Evolutionary conservation across 2,113 vertebrate genomes (phyloP).

Genomic region (Pelusios castaneus): DNA sequence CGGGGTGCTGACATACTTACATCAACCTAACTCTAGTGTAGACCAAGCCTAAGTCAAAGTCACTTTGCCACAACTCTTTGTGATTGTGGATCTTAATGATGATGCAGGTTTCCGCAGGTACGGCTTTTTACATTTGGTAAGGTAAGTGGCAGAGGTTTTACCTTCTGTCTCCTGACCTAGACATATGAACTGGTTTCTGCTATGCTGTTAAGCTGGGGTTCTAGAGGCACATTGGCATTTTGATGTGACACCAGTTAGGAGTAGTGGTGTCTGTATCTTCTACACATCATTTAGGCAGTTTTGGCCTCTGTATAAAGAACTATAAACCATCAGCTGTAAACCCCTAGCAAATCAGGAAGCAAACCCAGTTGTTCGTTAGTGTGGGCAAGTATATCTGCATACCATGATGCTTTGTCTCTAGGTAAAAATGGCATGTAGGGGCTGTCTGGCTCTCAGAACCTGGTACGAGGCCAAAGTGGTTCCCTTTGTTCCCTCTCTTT

Average conservation of each 20-base stretch:
- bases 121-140: background rate
- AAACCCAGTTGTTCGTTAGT: background rate
- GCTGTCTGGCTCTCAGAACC: background rate
- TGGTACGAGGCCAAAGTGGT: background rate
- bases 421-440: background rate
- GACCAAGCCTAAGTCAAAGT: background rate
- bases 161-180: background rate
- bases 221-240: background rate
- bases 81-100: fast-evolving
- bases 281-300: background rate
- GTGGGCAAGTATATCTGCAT: fast-evolving
- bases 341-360: background rate
- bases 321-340: background rate
- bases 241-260: background rate
- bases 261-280: background rate
- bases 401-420: background rate
- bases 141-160: background rate
- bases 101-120: background rate
- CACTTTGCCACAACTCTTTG: background rate
- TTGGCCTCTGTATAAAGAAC: background rate
- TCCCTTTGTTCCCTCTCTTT: background rate
- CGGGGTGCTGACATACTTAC: too few species aligned
- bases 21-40: too few species aligned
- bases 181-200: background rate
- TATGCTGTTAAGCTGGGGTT: background rate